Base-by-base conservation (phyloP, 2,888 invertebrate genomes). In the Eilema griseolum region DNA sequence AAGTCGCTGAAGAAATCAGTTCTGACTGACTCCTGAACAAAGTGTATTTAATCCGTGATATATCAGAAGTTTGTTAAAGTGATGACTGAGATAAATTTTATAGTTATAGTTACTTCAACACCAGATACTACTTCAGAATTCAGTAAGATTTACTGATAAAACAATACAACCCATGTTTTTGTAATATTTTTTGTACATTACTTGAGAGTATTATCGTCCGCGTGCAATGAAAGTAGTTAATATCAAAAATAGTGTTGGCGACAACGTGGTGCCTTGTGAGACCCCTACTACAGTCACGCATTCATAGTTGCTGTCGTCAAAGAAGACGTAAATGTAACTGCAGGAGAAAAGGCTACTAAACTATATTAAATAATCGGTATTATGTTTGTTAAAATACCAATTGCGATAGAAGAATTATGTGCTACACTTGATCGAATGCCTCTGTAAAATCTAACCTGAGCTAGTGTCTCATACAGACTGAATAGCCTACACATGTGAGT, bases 1-100 rank as follows among this genome's bases (percentile, higher is more conserved):
- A 96, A 81, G 96, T 97, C 1, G 96, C 96, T 0, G 95, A 94
- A 3, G 94, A 95, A 71, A 93, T 94, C 24, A 79, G 91, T 75
- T 94, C 93, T 0, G 95, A 95, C 69, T 95, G 72, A 83, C 24
- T 1, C 3, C 5, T 56, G n/a, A 61, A 16, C 24, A 68, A 68
- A 67, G 46, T 46, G n/a, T 67, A 28, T 16, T 31, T 0, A 5
- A 26, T 28, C 11, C 26, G 23, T 33, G 23, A 57, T 23, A 59
- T 37, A 7, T 11, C 12, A 37, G 23, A 37, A 23, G 57, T n/a
- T 23, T 59, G 14, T 26, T 5, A 56, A 64, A 20, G 37, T 59
- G 26, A 26, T 33, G 20, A 20, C 8, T 61, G 60, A 52, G 60
- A 56, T 60, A 24, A 37, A 26, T 66, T n/a, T 20, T 62, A 37